Percentiles rank a stretch among this genome's conserved stretches.
Conservation (phyloP, 1,140 invertebrate genomes). For the Calycopis cecrops region DNA sequence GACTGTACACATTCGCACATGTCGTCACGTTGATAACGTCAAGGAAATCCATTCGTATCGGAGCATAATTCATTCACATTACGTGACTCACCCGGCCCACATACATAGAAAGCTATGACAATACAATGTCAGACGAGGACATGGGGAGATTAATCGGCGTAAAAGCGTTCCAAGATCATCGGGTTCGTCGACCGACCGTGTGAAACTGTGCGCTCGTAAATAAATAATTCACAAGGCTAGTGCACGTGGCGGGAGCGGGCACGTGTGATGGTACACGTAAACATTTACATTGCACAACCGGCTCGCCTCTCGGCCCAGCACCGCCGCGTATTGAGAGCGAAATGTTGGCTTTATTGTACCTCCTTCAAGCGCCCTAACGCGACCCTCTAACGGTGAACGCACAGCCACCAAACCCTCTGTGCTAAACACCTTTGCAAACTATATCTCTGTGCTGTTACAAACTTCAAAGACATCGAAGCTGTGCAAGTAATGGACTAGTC, state of each 20-base stretch:
- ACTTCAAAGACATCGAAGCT: too few relatives aligned
- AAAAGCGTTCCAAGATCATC: conserved; percentile 69
- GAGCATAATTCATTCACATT: conserved; percentile 3
- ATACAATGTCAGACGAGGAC: conserved; percentile 47
- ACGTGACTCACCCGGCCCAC: conserved; percentile 5
- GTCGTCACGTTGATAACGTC: conserved; percentile 1
- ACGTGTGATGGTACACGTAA: conserved; percentile 71
- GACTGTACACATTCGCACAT: not conserved
- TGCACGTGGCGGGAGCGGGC: conserved; percentile 59
- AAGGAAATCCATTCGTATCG: not conserved
- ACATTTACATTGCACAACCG: conserved; percentile 72
- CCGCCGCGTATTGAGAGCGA: conserved; percentile 56
- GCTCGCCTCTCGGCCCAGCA: conserved; percentile 57
- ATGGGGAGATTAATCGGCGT: conserved; percentile 63
- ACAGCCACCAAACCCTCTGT: not conserved
- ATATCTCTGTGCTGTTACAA: too few relatives aligned
- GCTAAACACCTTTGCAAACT: too few relatives aligned
- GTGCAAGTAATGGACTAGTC: too few relatives aligned
- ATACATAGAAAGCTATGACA: conserved; percentile 20
- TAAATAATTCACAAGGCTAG: conserved; percentile 75
- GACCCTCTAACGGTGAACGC: conserved; percentile 20
- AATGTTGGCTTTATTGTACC: conserved; percentile 31
- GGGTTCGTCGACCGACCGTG: conserved; percentile 69
- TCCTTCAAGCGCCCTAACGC: conserved; percentile 24
- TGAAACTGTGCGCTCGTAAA: conserved; percentile 73